Conservation (phyloP, 1,140 invertebrate genomes). For the Drosophila rhopaloa region DNA sequence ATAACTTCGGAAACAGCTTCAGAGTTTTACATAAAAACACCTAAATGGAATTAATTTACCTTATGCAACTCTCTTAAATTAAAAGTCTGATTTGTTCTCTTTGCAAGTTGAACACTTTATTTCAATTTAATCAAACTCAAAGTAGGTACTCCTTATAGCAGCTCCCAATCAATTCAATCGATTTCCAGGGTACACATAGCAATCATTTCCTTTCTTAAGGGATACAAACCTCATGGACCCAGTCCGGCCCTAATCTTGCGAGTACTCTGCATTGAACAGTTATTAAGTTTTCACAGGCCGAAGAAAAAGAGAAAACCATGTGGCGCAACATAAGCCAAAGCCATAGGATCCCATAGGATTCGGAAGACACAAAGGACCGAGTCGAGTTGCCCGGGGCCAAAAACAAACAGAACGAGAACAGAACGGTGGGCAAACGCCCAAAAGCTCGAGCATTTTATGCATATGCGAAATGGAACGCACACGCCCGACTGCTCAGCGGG, state of each 20-base stretch:
- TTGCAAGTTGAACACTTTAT: too few relatives aligned
- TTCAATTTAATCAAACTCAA: too few relatives aligned
- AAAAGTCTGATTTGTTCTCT: too few relatives aligned
- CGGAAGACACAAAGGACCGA: conserved; percentile 43
- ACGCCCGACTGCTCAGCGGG: conserved; percentile 52
- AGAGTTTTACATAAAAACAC: too few relatives aligned
- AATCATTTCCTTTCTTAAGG: conserved; percentile 9
- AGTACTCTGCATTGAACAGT: conserved; percentile 78
- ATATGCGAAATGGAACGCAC: conserved; percentile 72
- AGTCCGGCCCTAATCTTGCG: conserved; percentile 31
- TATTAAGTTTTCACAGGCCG: conserved; percentile 67
- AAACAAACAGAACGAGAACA: conserved; percentile 38
- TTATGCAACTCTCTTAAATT: too few relatives aligned
- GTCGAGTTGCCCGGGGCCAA: conserved; percentile 16
- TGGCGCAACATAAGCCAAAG: conserved; percentile 34
- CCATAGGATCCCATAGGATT: conserved; percentile 3
- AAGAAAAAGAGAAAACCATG: conserved; percentile 46
- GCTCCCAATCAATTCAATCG: conserved; percentile 1
- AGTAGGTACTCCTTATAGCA: too few relatives aligned
- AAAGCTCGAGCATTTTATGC: conserved; percentile 59
- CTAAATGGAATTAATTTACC: too few relatives aligned
- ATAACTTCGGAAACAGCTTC: too few relatives aligned
- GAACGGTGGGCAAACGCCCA: conserved; percentile 19
- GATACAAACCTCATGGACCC: conserved; percentile 6
- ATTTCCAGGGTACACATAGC: conserved; percentile 5